Percentiles rank a stretch among this genome's conserved stretches.
phyloP scores from a whole-genome alignment of 2,113 vertebrate genomes.

The Leucosticte australis region DNA sequence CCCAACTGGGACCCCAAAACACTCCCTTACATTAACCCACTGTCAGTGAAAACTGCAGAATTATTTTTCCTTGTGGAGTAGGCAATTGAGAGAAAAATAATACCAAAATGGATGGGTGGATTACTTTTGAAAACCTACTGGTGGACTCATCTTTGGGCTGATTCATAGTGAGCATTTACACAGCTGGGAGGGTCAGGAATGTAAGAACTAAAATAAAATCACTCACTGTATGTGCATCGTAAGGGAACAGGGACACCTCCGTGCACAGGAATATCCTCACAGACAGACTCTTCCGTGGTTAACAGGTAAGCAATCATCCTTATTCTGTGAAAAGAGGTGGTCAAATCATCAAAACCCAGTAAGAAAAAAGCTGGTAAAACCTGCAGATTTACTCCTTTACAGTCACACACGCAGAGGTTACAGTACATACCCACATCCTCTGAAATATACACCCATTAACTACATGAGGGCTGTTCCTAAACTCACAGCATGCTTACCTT shows the following conservation, averaged over 20 bases:
- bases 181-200: background rate
- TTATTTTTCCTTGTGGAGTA: background rate
- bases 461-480: background rate
- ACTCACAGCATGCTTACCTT: background rate
- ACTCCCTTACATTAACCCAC: background rate
- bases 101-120: background rate
- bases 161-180: background rate
- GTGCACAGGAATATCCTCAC: background rate
- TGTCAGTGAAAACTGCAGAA: background rate
- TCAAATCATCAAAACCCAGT: background rate
- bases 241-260: background rate
- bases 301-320: constrained; percentile 4
- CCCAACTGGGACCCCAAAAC: background rate
- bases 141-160: background rate
- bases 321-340: background rate
- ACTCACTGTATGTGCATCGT: background rate
- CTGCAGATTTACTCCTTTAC: background rate
- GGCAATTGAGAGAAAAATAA: background rate
- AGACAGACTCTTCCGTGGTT: rapidly evolving
- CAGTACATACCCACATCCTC: background rate
- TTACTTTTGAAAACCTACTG: background rate
- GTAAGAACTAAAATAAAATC: background rate
- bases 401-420: background rate
- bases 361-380: background rate
- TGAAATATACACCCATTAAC: background rate